Evolutionary conservation across 1,140 invertebrate genomes (phyloP), one percentile per base, ranked within the genome.

Genomic region (Lepidurus apus): DNA sequence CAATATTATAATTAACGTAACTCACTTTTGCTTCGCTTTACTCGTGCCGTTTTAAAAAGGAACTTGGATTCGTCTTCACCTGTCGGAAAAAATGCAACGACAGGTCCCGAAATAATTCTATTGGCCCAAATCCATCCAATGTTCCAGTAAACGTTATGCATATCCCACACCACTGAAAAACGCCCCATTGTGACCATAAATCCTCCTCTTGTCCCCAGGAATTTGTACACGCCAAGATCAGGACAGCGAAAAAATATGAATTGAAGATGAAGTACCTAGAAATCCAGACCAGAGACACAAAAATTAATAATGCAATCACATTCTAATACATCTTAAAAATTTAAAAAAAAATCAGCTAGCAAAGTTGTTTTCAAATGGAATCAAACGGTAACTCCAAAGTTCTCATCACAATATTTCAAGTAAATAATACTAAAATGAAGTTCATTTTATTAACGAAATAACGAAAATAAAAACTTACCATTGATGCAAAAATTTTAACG

Each of bases 361-460:
- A n/a, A 65, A 17, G 17, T 13, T 21, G 53, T 65, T 65, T 65
- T 65, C 53, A 65, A 65, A 7, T n/a, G 7, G 21, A 5, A 65
- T 65, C 53, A 65, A 65, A 65, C 53, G 53, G 53, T 65, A 65
- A 65, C 53, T 65, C 53, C 53, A 65, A 65, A 47, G 21, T 13
- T 65, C 21, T 65, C 53, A 65, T 65, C 53, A 65, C 9, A 65
- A 21, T n/a, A 65, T 13, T 9, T 13, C 21, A n/a, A n/a, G 1
- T 0, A 7, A 65, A 17, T 65, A 65, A 65, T 1, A 7, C n/a
- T 4, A 34, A 65, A 65, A 13, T 13, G 13, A 65, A 7, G 3
- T 34, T 34, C 34, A 34, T 3, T 34, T 34, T 34, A 34, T 3
- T 34, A 34, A 34, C 34, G 34, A 3, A 34, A 34, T 4, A 34